Evolutionary conservation across 2,888 invertebrate genomes (phyloP).

Genomic region (Dolichopus griseipennis): DNA sequence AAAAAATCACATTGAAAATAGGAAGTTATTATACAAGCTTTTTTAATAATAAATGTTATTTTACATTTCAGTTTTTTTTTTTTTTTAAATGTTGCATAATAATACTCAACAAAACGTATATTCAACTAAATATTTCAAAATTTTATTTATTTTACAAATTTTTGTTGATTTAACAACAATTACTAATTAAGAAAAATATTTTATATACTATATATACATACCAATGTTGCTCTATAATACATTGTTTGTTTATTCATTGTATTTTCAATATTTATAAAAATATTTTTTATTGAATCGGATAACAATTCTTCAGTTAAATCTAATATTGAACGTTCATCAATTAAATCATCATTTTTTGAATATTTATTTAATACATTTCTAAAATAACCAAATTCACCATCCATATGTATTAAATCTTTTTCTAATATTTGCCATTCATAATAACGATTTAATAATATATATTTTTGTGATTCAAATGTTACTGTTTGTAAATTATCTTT

Average conservation of each 20-base stretch:
- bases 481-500: conserved; percentile 18
- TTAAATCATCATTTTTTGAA: conserved; percentile 34
- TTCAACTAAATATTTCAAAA: no score
- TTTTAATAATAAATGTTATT: no score
- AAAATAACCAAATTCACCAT: conserved; percentile 59
- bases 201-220: conserved; percentile 35
- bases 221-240: conserved; percentile 59
- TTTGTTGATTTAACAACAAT: no score
- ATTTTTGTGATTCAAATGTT: conserved; percentile 29
- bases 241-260: conserved; percentile 55
- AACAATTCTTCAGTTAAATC: conserved; percentile 59
- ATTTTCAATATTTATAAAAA: conserved; percentile 52
- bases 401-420: conserved; percentile 53
- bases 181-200: no score
- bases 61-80: no score
- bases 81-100: no score
- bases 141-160: no score
- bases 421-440: conserved; percentile 59
- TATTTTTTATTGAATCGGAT: conserved; percentile 51
- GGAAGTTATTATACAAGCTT: no score
- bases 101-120: no score
- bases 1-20: no score
- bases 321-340: conserved; percentile 49
- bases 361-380: conserved; percentile 44
- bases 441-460: conserved; percentile 39